Evolutionary conservation across 2,113 vertebrate genomes (phyloP), one percentile per base, ranked within the genome.

Genomic region (Syngnathus floridae): DNA sequence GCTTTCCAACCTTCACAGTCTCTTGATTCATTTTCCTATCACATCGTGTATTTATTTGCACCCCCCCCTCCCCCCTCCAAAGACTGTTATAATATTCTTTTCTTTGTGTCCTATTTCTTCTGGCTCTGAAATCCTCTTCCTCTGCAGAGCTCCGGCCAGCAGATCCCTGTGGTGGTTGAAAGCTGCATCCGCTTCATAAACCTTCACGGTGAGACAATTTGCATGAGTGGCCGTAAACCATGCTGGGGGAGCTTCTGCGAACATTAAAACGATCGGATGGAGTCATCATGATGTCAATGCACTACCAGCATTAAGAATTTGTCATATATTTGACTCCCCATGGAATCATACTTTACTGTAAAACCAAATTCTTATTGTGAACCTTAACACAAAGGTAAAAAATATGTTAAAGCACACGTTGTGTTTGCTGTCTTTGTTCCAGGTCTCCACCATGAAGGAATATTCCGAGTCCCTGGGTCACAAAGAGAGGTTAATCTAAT

Each of bases 381-480:
- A 56, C 13, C 26, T 56, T 35, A 31, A 56, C 16, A 13, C 26
- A 55, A 12, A 55, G 16, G 5, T 16, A 26, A 4, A 31, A 55
- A 22, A 13, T 12, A 31, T 7, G 3, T 31, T 31, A 19, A 22
- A 12, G 11, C 37, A 10, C 61, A 26, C 74, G 55, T 67, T 40
- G 12, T 21, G 2, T 37, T 41, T 56, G 49, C 26, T 21, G 21
- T 69, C 40, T 63, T 21, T 62, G 2, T 68, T 12, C 11, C 82
- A 95, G 94, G 94, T 67, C 86, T 96, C 52, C 94, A 96, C 80
- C 94, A 96, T 45, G 93, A 96, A 75, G 94, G 94, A 56, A 93
- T 96, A 79, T 95, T 96, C 74, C 85, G 94, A 69, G 92, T 96
- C 26, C 94, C 94, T 0, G 94, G 94, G 0, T 94, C 93, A 11